Evolutionary conservation across 1,140 invertebrate species (phyloP), one percentile per base, ranked within the genome.

Genomic region (Arctopsyche grandis): DNA sequence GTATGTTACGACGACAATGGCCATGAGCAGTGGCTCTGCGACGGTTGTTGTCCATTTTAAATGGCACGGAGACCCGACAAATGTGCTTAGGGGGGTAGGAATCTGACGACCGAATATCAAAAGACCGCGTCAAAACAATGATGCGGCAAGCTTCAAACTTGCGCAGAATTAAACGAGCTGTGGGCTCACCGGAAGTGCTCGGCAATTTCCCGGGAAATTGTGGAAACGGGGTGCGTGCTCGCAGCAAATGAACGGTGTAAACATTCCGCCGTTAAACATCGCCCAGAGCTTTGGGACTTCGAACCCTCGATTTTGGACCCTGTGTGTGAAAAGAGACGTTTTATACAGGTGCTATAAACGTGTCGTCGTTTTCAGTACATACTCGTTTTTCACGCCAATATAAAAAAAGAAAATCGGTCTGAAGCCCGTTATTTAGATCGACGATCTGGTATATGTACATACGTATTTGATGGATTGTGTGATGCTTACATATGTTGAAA

Each of bases 201-300:
- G 10, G 48, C 29, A 38, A 38, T 38, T 38, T 38, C 7, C 29
- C 29, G 29, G 29, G 29, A 38, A 38, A 38, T 38, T 38, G 29
- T 38, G 29, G 29, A 38, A 38, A 38, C 29, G 29, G 29, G 29
- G 29, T 38, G 29, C 22, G n/a, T 1, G 12, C 19, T 24, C 63
- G 63, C 63, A 24, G 63, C 63, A 66, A 66, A 66, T 66, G 63
- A 66, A 66, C 63, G 63, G 63, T 66, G 63, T 66, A 66, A 16
- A 66, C 63, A 66, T 66, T 24, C 24, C 24, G 63, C 12, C 63
- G 63, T 66, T 66, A 66, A 66, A 66, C 63, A 66, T 66, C 24
- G 3, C 63, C 19, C 52, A 4, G 10, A 21, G 4, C 52, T 21
- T 16, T 21, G 52, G 52, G 52, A 66, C 58, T 21, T 63, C 58